These are phyloP conservation scores for Ptychadena robeensis DNA, from an alignment of 2,797 vertebrate species.

Conservation along the genomic window DNA sequence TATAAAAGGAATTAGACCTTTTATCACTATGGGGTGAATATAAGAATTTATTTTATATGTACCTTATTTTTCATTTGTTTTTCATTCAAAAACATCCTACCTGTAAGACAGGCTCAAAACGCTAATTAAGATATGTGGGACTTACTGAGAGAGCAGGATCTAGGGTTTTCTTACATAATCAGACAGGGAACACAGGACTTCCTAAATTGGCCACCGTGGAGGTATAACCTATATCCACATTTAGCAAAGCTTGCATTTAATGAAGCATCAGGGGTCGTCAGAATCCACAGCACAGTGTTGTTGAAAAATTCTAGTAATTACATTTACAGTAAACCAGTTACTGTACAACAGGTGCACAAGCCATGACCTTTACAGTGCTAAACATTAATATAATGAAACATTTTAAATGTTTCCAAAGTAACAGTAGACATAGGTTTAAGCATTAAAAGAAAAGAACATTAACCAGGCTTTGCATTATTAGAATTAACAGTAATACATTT, in stretches of 20 bases:
- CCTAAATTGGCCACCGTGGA: slow-evolving; percentile 30
- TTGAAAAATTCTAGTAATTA: slow-evolving; percentile 2
- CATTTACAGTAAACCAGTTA: not conserved
- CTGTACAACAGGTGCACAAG: not conserved
- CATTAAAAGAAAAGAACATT: not conserved
- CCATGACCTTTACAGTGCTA: not conserved
- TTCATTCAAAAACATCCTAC: not conserved
- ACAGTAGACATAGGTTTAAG: not conserved
- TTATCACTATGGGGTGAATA: not conserved
- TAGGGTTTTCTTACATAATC: not conserved
- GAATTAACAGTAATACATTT: not conserved
- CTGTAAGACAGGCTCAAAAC: not conserved
- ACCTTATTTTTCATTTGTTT: not conserved
- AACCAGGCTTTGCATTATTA: not conserved
- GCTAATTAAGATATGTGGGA: slow-evolving; percentile 30
- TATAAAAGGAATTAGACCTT: not conserved
- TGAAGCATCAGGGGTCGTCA: slow-evolving; percentile 2
- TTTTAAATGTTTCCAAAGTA: not conserved
- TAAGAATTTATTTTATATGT: not conserved
- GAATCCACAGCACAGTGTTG: not conserved
- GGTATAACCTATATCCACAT: slow-evolving; percentile 40
- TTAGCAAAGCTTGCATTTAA: slow-evolving; percentile 14
- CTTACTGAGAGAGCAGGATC: not conserved
- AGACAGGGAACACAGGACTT: not conserved
- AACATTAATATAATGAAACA: not conserved